Conservation (phyloP, 2,797 vertebrate genomes). For the Craterocephalus amniculus region DNA sequence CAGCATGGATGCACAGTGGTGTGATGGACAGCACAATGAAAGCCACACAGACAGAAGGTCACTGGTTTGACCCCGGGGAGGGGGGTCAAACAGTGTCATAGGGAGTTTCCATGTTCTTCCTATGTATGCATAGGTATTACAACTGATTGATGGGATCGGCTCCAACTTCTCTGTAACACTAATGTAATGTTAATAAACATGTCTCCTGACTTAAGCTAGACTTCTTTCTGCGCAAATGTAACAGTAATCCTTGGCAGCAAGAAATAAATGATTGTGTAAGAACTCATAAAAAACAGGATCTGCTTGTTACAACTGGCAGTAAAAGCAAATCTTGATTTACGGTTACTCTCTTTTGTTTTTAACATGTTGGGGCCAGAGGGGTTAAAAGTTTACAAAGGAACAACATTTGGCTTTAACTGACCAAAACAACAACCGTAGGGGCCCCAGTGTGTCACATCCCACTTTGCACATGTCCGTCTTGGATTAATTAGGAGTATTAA, state of each 20-base stretch:
- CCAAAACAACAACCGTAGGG: not conserved
- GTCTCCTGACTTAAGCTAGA: not conserved
- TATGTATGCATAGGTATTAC: too few relatives aligned
- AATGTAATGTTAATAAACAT: slow-evolving; percentile 28
- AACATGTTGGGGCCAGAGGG: not conserved
- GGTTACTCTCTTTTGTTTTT: not conserved
- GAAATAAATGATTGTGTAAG: not conserved
- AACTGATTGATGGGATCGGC: too few relatives aligned
- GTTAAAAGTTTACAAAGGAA: not conserved
- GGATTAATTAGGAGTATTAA: not conserved
- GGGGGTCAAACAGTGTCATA: too few relatives aligned
- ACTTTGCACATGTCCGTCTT: not conserved
- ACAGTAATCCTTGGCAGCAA: not conserved
- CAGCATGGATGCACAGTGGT: too few relatives aligned
- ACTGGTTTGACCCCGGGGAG: too few relatives aligned
- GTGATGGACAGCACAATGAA: too few relatives aligned
- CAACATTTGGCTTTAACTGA: not conserved
- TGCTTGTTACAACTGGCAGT: not conserved
- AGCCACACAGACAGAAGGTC: too few relatives aligned
- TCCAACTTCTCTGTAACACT: too few relatives aligned
- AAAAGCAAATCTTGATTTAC: not conserved
- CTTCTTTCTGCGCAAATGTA: not conserved
- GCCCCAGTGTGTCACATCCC: not conserved
- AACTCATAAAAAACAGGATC: not conserved
- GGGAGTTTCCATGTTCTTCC: too few relatives aligned